Conservation (phyloP, 2,113 vertebrate species). For the Erythrolamprus reginae region DNA sequence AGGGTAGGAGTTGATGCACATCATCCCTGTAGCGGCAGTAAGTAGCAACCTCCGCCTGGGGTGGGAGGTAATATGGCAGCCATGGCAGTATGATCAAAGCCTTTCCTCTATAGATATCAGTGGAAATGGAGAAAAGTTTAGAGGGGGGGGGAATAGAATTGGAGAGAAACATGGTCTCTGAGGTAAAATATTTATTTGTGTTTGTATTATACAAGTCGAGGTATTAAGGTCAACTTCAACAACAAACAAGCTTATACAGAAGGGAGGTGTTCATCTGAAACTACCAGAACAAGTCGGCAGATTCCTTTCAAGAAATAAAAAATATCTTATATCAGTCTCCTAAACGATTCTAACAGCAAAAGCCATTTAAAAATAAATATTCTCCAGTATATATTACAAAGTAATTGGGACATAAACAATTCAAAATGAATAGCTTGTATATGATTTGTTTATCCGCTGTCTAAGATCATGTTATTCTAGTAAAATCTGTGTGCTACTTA, state of each 20-base stretch:
- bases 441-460: neutral
- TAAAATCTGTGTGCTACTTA: neutral
- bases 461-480: neutral
- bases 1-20: no score
- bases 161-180: neutral
- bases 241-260: neutral
- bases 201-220: fast-evolving
- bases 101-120: neutral
- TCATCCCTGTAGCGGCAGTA: no score
- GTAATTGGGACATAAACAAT: neutral
- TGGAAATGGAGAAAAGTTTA: neutral
- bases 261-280: neutral
- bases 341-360: slow-evolving; percentile 28
- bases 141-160: neutral
- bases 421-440: neutral
- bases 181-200: neutral
- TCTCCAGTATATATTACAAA: neutral
- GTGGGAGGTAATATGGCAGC: neutral
- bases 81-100: neutral
- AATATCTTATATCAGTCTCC: slow-evolving; percentile 5
- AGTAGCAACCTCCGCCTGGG: no score
- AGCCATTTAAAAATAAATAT: slow-evolving; percentile 26
- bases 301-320: neutral
- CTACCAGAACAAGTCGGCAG: fast-evolving
- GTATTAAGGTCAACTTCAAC: neutral